A percentile compares a stretch with the other conserved stretches of the same genome.
phyloP scores from a whole-genome alignment of 2,113 vertebrate species.

The Ochotona curzoniae region DNA sequence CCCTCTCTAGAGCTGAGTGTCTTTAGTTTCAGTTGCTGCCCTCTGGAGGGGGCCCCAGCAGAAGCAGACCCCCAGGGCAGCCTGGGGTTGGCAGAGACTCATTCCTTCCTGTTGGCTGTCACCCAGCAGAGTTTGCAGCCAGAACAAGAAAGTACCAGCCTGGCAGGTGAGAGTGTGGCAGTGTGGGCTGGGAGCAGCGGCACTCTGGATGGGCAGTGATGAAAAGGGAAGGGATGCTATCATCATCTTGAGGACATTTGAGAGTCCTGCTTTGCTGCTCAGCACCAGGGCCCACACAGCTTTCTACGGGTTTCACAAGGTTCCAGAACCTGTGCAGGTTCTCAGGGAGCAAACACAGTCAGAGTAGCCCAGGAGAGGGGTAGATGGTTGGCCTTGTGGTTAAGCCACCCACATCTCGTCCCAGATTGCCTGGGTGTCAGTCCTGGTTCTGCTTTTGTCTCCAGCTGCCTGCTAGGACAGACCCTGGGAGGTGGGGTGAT shows the following conservation, averaged over 20 bases:
- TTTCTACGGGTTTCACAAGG: background rate
- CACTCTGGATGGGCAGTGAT: background rate
- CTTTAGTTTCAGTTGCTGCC: background rate
- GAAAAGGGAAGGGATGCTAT: background rate
- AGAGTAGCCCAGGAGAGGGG: background rate
- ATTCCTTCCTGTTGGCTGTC: background rate
- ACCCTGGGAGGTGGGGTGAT: no score
- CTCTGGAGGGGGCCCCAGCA: background rate
- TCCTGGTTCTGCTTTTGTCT: no score
- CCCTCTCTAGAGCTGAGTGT: background rate
- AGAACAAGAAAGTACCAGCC: background rate
- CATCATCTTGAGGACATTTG: background rate
- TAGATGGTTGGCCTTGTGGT: no score
- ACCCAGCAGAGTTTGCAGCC: background rate
- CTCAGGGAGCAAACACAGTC: background rate
- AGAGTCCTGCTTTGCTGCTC: background rate
- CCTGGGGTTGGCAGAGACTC: background rate
- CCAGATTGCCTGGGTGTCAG: no score
- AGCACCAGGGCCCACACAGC: background rate
- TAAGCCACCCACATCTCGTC: no score
- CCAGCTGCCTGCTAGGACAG: no score
- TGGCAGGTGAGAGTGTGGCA: rapidly evolving
- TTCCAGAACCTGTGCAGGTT: background rate
- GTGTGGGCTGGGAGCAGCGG: background rate
- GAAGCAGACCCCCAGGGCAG: background rate